Evolutionary conservation across 2,797 vertebrate species (phyloP).

Genomic region (Anomalospiza imberbis): DNA sequence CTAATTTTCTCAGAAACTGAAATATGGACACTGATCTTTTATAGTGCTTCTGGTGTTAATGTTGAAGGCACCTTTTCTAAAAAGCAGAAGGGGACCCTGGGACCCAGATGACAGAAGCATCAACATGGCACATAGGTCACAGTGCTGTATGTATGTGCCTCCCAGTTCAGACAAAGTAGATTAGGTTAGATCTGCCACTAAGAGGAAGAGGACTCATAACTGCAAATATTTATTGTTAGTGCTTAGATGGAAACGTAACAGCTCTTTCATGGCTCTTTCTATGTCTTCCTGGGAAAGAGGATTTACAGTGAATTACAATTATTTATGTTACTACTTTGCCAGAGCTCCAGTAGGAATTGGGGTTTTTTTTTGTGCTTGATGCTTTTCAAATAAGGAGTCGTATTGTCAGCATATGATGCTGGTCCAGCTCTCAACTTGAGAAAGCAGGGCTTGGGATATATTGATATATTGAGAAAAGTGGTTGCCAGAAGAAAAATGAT

Average conservation of each 20-base stretch:
- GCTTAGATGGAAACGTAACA: background rate
- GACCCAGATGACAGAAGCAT: background rate
- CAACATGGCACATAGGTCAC: background rate
- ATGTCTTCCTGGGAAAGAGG: background rate
- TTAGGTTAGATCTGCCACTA: background rate
- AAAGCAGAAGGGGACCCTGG: background rate
- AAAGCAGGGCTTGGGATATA: background rate
- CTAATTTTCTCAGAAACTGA: background rate
- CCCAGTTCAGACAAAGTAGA: background rate
- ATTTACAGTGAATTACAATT: background rate
- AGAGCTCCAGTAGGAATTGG: background rate
- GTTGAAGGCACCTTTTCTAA: background rate
- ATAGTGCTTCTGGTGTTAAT: background rate
- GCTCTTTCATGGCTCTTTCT: background rate
- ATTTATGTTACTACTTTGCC: background rate
- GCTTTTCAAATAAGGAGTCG: rapidly evolving
- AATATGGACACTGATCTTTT: rapidly evolving
- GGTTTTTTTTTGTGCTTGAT: background rate
- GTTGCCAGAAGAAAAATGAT: background rate
- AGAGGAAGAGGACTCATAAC: background rate
- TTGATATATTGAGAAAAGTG: background rate
- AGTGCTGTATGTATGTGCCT: background rate
- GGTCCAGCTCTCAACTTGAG: background rate
- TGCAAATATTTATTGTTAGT: background rate
- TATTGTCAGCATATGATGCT: background rate